Conservation (phyloP, 2,113 vertebrate species). For the Polyodon spathula region DNA sequence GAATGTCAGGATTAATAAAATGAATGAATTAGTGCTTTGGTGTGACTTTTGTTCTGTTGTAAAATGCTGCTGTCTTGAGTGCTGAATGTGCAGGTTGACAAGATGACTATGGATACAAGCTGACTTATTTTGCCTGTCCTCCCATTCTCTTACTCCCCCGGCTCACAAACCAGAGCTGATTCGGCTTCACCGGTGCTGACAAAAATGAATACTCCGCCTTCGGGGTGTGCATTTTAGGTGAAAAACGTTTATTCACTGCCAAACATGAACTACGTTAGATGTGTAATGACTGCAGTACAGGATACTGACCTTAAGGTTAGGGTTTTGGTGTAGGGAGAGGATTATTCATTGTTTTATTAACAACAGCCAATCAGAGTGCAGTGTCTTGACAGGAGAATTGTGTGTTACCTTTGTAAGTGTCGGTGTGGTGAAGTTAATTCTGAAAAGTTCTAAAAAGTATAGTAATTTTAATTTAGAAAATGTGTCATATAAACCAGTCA, state of each 20-base stretch:
- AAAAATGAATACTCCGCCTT: conserved; percentile 9
- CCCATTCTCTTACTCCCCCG: conserved; percentile 11
- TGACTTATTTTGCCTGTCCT: conserved; percentile 13
- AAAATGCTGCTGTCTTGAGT: conserved; percentile 12
- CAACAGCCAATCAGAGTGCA: no score
- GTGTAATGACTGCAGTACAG: no score
- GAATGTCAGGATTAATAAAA: background rate
- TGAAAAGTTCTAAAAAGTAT: no score
- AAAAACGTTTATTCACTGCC: no score
- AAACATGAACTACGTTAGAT: no score
- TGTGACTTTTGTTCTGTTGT: background rate
- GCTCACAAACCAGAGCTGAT: conserved; percentile 11
- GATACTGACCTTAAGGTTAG: no score
- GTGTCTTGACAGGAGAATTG: no score
- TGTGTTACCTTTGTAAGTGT: background rate
- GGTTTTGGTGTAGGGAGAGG: no score
- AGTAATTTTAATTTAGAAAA: no score
- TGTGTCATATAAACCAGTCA: no score
- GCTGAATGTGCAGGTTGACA: conserved; percentile 6
- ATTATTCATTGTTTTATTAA: no score
- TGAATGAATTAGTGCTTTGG: conserved; percentile 1
- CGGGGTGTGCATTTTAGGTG: no score
- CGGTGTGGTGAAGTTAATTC: background rate
- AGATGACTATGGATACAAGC: conserved; percentile 1
- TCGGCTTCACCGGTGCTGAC: conserved; percentile 3